Evolutionary conservation across 2,797 vertebrate genomes (phyloP).

Genomic region (Loris lydekkerianus): DNA sequence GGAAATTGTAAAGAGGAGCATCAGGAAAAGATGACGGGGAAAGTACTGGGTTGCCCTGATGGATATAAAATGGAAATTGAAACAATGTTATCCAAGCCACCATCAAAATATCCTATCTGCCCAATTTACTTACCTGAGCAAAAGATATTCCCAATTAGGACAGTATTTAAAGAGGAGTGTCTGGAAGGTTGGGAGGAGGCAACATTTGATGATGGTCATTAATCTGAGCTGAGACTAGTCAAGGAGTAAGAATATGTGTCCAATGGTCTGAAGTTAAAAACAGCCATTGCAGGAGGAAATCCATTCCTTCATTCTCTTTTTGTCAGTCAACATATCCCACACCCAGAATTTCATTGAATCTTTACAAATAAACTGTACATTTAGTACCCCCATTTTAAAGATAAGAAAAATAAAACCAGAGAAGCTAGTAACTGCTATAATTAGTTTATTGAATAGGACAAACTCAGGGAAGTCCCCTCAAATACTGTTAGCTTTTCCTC

Average conservation of each 20-base stretch:
- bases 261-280: neutral
- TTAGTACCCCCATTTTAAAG: neutral
- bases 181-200: neutral
- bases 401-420: slow-evolving; percentile 26
- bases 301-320: neutral
- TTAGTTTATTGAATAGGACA: neutral
- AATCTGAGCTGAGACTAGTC: neutral
- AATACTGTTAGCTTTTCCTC: neutral
- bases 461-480: neutral
- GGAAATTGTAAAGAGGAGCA: neutral
- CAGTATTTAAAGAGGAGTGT: neutral
- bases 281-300: too few species aligned
- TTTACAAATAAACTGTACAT: neutral
- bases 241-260: neutral
- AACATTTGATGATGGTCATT: neutral
- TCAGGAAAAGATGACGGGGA: neutral
- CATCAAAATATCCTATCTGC: neutral
- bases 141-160: neutral
- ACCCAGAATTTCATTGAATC: neutral
- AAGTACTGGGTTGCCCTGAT: neutral
- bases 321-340: neutral
- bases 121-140: neutral
- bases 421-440: neutral
- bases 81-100: neutral
- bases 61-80: neutral